Conservation (phyloP, 2,113 vertebrate genomes). For the Poecilia latipinna region DNA sequence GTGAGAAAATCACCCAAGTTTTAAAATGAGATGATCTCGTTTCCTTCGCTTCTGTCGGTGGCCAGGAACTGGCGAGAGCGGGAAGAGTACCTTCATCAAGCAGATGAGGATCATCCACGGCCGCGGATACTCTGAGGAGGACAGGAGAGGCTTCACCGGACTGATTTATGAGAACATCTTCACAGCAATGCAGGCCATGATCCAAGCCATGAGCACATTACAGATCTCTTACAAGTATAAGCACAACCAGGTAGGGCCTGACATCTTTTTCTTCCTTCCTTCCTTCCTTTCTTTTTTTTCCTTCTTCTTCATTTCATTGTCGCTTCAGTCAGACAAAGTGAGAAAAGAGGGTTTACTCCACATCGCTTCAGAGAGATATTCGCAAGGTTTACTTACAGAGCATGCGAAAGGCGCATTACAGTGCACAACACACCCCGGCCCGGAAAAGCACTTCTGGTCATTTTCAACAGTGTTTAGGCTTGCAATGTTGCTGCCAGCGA, state of each 20-base stretch:
- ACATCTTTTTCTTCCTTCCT: background rate
- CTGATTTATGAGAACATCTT: conserved; percentile 98
- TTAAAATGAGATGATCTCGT: too few species aligned
- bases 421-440: background rate
- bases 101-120: conserved; percentile 88
- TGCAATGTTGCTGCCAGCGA: conserved; percentile 30
- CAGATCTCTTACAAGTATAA: conserved; percentile 93
- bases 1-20: too few species aligned
- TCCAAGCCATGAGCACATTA: conserved; percentile 92
- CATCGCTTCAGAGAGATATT: background rate
- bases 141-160: conserved; percentile 91
- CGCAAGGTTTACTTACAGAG: conserved; percentile 18
- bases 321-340: conserved; percentile 15
- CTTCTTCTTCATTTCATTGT: conserved; percentile 1
- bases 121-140: conserved; percentile 95
- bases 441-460: conserved; percentile 53
- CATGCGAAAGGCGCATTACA: conserved; percentile 13
- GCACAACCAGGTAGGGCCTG: conserved; percentile 86
- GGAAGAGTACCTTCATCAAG: conserved; percentile 83
- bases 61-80: conserved; percentile 81
- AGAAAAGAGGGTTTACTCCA: conserved; percentile 35
- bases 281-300: background rate
- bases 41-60: background rate
- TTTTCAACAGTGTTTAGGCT: conserved; percentile 66
- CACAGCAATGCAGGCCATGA: conserved; percentile 96